Evolutionary conservation across 1,140 invertebrate genomes (phyloP).

Genomic region (Vanessa atalanta): DNA sequence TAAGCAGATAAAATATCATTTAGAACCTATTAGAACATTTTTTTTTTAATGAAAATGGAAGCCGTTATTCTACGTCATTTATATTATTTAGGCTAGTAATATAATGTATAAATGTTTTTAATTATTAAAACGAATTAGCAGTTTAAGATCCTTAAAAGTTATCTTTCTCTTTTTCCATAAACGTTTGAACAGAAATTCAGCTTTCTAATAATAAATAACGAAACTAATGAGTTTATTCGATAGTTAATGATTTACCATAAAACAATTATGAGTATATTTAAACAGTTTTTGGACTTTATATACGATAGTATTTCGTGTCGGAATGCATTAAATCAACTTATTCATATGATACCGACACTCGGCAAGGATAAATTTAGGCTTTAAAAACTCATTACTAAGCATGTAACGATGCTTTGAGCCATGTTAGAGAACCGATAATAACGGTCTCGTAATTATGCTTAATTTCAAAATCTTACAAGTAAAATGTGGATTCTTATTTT

Average conservation of each 20-base stretch:
- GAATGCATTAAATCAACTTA: constrained; percentile 40
- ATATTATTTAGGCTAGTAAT: too few relatives aligned
- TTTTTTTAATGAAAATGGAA: too few relatives aligned
- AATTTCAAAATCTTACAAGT: background rate
- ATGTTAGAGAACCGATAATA: too few relatives aligned
- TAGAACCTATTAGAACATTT: too few relatives aligned
- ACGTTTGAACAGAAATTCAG: constrained; percentile 35
- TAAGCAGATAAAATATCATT: too few relatives aligned
- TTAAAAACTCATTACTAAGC: background rate
- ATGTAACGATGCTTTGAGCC: background rate
- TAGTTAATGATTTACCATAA: constrained; percentile 33
- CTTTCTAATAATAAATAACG: constrained; percentile 50
- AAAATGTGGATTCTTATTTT: background rate
- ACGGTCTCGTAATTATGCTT: background rate
- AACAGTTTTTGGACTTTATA: background rate
- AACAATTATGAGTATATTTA: constrained; percentile 30
- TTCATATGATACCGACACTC: background rate
- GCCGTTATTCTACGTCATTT: too few relatives aligned
- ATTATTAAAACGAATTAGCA: constrained; percentile 25
- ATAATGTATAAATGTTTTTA: background rate
- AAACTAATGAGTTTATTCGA: constrained; percentile 33
- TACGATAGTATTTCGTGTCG: constrained; percentile 38
- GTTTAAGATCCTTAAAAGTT: constrained; percentile 39
- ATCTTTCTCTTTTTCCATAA: constrained; percentile 34
- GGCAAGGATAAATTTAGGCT: constrained; percentile 14